Base-by-base conservation (phyloP, 2,797 vertebrate genomes). In the Emys orbicularis region DNA sequence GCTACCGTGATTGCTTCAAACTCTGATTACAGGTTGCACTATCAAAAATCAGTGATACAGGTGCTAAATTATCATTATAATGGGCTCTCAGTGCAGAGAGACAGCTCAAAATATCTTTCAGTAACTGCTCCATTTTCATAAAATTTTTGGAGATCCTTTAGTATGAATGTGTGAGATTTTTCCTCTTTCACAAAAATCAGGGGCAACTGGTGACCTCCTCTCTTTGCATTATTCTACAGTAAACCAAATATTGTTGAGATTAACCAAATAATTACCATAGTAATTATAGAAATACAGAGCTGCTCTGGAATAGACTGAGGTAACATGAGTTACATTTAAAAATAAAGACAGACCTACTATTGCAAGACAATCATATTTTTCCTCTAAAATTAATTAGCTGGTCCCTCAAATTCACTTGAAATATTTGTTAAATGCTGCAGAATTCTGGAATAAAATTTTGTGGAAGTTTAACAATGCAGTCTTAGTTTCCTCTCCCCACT, bases 61-160 rank as follows among this genome's bases (percentile, higher is more conserved):
- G 94, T 98, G 96, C 95, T 98, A 98, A 97, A 97, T 96, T 94
- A 98, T 97, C 94, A 97, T 97, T 86, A 92, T 96, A 96, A 98
- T 96, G 76, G 94, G 96, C 94, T 96, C 68, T 90, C 52, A 65
- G 80, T 93, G 86, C 87, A 97, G 72, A 96, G 76, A 96, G 88
- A 49, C n/a, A 88, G 65, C 16, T 72, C 82, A 89, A 94, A 97
- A 96, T 97, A 77, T 79, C 82, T 93, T 96, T 90, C 19, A 94
- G 82, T 83, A 93, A 61, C 80, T 59, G 37, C 47, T 95, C 5
- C 44, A 87, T 85, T 97, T 98, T 98, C 44, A 81, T 88, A 94
- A 86, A 52, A 86, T 82, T 90, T 8, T 0, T 0, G 18, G 81
- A 83, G 16, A 92, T 86, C 47, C 79, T 96, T 93, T 88, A 90